Evolutionary conservation across 1,140 invertebrate genomes (phyloP).

Genomic region (Drosophila gunungcola): DNA sequence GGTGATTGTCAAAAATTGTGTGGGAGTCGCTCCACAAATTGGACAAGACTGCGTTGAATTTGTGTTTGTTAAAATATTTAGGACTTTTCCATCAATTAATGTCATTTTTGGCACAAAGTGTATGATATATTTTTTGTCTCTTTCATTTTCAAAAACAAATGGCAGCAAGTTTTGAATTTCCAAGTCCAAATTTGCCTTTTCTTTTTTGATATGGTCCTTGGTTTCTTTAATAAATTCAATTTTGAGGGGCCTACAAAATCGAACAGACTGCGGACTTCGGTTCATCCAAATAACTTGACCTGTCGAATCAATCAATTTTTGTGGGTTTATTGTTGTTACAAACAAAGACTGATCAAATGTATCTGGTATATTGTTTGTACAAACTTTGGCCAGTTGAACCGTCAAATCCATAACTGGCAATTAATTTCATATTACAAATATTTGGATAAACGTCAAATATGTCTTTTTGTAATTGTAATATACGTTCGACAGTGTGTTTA

Average conservation of each 20-base stretch:
- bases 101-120: slow-evolving; percentile 15
- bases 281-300: slow-evolving; percentile 23
- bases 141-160: no score
- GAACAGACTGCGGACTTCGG: slow-evolving; percentile 14
- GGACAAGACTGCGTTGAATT: slow-evolving; percentile 23
- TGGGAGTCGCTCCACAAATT: slow-evolving; percentile 24
- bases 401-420: slow-evolving; percentile 1
- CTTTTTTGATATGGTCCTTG: no score
- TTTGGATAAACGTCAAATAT: no score
- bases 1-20: slow-evolving; percentile 15
- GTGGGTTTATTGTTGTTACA: slow-evolving; percentile 14
- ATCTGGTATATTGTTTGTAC: slow-evolving; percentile 12
- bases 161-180: no score
- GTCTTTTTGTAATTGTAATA: no score
- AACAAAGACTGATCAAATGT: slow-evolving; percentile 25
- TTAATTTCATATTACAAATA: background rate
- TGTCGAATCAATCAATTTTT: slow-evolving; percentile 20
- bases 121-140: background rate
- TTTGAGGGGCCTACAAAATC: slow-evolving; percentile 11
- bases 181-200: no score
- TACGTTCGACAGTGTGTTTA: no score
- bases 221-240: no score
- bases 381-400: slow-evolving; percentile 10
- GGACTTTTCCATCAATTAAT: slow-evolving; percentile 15
- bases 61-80: slow-evolving; percentile 21